Base-by-base conservation (phyloP, 2,797 vertebrate genomes). In the Anniella stebbinsi region DNA sequence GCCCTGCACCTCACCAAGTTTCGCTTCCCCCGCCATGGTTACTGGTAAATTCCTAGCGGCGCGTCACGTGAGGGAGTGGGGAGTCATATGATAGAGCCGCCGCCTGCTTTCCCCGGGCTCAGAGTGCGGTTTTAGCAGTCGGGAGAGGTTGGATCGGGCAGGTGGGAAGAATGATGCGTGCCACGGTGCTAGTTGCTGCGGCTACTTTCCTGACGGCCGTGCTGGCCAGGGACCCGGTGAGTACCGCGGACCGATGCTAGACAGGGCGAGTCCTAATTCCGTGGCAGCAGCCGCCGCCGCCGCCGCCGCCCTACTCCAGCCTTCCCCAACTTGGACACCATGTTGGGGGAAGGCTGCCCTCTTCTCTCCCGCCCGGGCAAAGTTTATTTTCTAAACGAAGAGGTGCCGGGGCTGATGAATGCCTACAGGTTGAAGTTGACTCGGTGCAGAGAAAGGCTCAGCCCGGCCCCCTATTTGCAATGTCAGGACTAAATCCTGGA, bases 171-270 rank as follows among this genome's bases (percentile, higher is more conserved):
- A 45, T 25, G 18, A 3, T 63, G 80, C 80, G 54, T 17, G 18
- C 18, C 28, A 9, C 4, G 38, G 28, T 4, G 54, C 51, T 3
- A 23, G 36, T 30, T 2, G 80, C 10, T 63, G 21, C 45, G 6
- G 36, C 77, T 60, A 76, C 77, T 2, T 88, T 86, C 9, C 48
- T 77, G 89, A 90, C 88, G 25, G 92, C 92, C 30, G 73, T 15
- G 38, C 73, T 87, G 86, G 60, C 73, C 38, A 66, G 25, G 9
- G 93, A 94, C 86, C 95, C 94, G 94, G 94, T 94, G 93, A 95
- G 93, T 75, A 38, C 12, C 51, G 30, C 5, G 83, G 63, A 66
- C 1, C 4, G 2, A 5, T 4, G 9, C 33, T 8, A 10, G 51
- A 10, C 51, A 11, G 66, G 66, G 66, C 66, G 66, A 67, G 66